phyloP scores from a whole-genome alignment of 2,113 vertebrate species.

The Hippolais icterina region DNA sequence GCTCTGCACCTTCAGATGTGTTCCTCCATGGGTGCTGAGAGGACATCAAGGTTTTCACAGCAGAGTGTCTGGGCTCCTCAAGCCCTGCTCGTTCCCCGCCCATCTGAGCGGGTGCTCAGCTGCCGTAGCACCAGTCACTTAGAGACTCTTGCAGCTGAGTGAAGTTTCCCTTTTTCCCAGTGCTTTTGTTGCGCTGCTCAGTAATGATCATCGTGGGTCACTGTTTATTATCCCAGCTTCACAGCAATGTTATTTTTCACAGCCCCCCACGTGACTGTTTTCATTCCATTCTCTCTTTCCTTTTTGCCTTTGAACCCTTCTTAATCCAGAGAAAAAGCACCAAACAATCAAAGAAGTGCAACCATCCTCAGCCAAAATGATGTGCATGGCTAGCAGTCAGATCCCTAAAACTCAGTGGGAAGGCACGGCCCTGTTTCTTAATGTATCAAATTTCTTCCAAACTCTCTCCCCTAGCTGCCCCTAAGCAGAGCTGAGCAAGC shows the following conservation, averaged over 20 bases:
- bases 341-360: background rate
- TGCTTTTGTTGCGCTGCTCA: conserved; percentile 27
- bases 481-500: background rate
- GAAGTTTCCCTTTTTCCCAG: background rate
- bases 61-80: background rate
- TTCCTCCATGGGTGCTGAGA: background rate
- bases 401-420: background rate
- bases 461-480: background rate
- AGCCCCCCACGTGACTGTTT: conserved; percentile 15
- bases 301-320: background rate
- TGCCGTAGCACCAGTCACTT: background rate
- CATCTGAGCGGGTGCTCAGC: background rate
- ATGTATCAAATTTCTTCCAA: background rate
- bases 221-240: conserved; percentile 52
- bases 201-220: background rate
- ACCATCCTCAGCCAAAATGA: background rate
- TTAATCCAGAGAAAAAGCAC: background rate
- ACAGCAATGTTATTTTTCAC: conserved; percentile 28
- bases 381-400: background rate
- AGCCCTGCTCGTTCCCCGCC: background rate
- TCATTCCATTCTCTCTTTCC: conserved; percentile 22
- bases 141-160: background rate
- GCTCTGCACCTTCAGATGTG: background rate
- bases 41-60: background rate
- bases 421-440: background rate